These are phyloP conservation scores for Sebastes fasciatus DNA, from an alignment of 2,113 vertebrate species.

Conservation along the genomic window DNA sequence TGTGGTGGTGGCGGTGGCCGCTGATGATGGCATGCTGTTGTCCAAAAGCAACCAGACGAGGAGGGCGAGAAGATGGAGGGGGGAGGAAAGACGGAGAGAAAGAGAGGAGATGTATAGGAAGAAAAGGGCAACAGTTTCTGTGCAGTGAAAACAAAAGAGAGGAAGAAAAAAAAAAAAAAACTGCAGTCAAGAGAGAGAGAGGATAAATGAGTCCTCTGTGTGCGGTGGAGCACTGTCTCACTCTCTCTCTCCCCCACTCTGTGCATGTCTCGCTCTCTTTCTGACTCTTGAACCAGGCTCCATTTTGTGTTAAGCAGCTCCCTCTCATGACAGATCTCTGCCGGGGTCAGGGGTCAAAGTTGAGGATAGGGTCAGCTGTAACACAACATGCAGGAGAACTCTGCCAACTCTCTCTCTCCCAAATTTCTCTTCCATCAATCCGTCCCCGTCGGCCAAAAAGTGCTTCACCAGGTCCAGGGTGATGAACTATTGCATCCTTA, in stretches of 20 bases:
- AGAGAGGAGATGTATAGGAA: constrained; percentile 47
- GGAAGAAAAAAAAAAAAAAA: constrained; percentile 48
- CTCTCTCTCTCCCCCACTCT: constrained; percentile 63
- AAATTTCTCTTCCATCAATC: constrained; percentile 34
- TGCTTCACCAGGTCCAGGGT: constrained; percentile 60
- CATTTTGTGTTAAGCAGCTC: constrained; percentile 99
- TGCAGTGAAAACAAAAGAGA: constrained; percentile 83
- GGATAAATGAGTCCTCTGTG: constrained; percentile 89
- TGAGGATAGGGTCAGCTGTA: constrained; percentile 98
- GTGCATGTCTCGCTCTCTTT: constrained; percentile 52
- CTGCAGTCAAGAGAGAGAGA: constrained; percentile 50
- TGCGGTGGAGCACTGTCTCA: constrained; percentile 75
- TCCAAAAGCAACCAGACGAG: constrained; percentile 71
- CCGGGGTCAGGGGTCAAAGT: constrained; percentile 96
- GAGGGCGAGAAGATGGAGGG: constrained; percentile 48
- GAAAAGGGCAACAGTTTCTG: constrained; percentile 87
- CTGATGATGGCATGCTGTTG: constrained; percentile 75
- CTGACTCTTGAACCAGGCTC: constrained; percentile 92
- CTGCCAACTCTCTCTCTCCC: constrained; percentile 87
- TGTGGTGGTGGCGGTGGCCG: constrained; percentile 88
- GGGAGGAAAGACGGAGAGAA: constrained; percentile 33
- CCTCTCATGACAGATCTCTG: constrained; percentile 98
- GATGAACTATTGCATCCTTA: constrained; percentile 86
- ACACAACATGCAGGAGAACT: constrained; percentile 94
- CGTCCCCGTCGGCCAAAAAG: neutral